phyloP scores from a whole-genome alignment of 2,113 vertebrate genomes.

The Halichoeres trimaculatus region DNA sequence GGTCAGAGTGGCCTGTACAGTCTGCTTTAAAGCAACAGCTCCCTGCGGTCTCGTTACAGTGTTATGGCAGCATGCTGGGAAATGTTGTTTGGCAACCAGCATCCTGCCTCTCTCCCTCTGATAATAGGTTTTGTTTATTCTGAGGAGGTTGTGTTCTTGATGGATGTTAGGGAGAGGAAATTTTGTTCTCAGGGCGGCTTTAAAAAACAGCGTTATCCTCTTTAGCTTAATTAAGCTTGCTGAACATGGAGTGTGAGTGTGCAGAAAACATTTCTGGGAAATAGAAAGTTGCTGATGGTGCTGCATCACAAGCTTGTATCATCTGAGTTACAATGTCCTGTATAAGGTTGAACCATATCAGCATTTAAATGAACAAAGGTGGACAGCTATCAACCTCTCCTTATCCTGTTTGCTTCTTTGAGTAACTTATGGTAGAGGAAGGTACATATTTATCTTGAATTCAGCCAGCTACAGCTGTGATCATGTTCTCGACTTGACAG shows the following conservation, averaged over 20 bases:
- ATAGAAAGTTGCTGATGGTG: not conserved
- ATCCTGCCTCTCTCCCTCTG: conserved; percentile 81
- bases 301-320: not conserved
- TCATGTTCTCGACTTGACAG: too few species aligned
- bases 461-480: too few species aligned
- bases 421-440: too few species aligned
- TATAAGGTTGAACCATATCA: not conserved
- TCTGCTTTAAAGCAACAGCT: conserved; percentile 47
- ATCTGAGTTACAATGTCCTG: not conserved
- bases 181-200: conserved; percentile 25
- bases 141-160: conserved; percentile 76
- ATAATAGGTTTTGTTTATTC: conserved; percentile 84
- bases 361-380: not conserved
- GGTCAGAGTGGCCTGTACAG: conserved; percentile 52
- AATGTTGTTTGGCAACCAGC: conserved; percentile 79
- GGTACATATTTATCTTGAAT: too few species aligned
- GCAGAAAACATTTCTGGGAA: conserved; percentile 31
- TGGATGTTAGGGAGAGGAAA: conserved; percentile 48
- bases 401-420: too few species aligned
- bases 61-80: conserved; percentile 61
- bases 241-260: not conserved
- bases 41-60: conserved; percentile 67
- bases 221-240: conserved; percentile 29
- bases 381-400: not conserved
- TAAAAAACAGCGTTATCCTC: conserved; percentile 7